Evolutionary conservation across 2,113 vertebrate species (phyloP).

Genomic region (Gasterosteus nipponicus): DNA sequence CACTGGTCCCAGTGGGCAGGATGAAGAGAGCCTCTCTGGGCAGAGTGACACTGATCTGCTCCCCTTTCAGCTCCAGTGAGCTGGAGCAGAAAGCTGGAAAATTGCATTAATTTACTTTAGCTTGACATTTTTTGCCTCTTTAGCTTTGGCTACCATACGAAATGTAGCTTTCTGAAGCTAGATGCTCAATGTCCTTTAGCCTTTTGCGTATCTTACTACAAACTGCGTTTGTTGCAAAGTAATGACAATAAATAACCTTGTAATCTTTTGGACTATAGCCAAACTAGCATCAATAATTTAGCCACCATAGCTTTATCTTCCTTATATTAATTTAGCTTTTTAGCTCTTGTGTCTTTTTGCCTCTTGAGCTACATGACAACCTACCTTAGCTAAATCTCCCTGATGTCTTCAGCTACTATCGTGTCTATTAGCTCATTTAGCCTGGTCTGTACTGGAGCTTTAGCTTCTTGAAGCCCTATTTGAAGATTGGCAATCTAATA

Average conservation of each 20-base stretch:
- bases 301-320: background rate
- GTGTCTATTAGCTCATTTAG: no score
- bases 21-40: conserved; percentile 32
- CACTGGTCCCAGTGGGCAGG: conserved; percentile 40
- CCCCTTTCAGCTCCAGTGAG: no score
- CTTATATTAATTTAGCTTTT: background rate
- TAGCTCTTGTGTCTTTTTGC: background rate
- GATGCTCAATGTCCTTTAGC: background rate
- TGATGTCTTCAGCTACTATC: background rate
- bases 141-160: background rate
- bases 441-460: background rate
- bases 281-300: no score
- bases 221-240: background rate
- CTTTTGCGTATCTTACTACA: background rate
- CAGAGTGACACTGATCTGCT: conserved; percentile 45
- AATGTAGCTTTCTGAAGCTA: background rate
- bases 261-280: background rate
- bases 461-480: background rate
- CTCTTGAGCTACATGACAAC: background rate
- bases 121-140: background rate
- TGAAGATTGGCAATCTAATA: background rate
- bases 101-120: background rate
- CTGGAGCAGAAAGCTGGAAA: conserved; percentile 17
- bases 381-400: background rate
- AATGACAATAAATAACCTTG: background rate